phyloP scores from a whole-genome alignment of 1,140 invertebrate genomes.

The Dendrolimus kikuchii region DNA sequence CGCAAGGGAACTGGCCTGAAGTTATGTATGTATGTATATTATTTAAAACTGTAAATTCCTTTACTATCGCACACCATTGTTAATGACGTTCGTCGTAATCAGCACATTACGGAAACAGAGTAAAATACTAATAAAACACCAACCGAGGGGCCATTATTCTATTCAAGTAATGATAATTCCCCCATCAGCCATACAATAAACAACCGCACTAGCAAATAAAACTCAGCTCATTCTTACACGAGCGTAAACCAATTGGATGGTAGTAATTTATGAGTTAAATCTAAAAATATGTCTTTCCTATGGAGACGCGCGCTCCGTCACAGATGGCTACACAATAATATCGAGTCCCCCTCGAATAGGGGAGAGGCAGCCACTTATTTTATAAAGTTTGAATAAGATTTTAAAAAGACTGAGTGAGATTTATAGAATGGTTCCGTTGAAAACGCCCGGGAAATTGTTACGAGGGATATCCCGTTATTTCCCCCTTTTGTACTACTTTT shows the following conservation, averaged over 20 bases:
- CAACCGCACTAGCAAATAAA: conserved; percentile 52
- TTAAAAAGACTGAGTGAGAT: conserved; percentile 50
- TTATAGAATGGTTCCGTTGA: conserved; percentile 22
- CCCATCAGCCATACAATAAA: conserved; percentile 28
- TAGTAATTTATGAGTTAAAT: conserved; percentile 68
- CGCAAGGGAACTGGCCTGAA: too few relatives aligned
- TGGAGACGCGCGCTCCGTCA: conserved; percentile 44
- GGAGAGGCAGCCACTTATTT: conserved; percentile 43
- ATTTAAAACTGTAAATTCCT: too few relatives aligned
- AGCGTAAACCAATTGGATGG: conserved; percentile 63
- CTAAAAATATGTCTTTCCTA: conserved; percentile 67
- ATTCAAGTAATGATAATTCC: neutral
- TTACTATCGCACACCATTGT: too few relatives aligned
- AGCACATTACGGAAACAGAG: too few relatives aligned
- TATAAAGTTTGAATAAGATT: conserved; percentile 68
- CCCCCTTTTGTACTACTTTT: neutral
- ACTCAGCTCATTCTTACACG: conserved; percentile 53
- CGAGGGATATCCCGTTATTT: conserved; percentile 12
- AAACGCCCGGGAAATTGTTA: conserved; percentile 24
- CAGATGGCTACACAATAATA: conserved; percentile 68
- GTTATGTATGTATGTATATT: too few relatives aligned
- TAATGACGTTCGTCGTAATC: too few relatives aligned
- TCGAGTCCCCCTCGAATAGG: conserved; percentile 39
- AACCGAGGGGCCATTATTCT: too few relatives aligned
- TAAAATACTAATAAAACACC: conserved; percentile 1